Evolutionary conservation across 35 echinoderm and acorn worm species (phyloP).

Genomic region (Diadema setosum): DNA sequence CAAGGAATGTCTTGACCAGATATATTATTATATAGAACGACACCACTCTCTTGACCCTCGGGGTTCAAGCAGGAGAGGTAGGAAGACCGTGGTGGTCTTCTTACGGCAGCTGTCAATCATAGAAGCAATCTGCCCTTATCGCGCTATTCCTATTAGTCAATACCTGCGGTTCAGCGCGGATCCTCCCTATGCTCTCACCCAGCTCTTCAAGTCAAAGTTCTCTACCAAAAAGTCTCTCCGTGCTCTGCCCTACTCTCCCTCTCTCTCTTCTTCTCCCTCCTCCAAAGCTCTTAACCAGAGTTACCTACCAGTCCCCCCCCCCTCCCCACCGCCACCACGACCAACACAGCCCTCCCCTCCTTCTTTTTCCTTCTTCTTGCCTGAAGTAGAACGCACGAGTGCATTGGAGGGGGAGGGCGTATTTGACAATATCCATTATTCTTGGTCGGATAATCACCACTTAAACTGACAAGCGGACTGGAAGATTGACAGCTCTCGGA

Average conservation of each 20-base stretch:
- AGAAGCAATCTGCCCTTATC: not conserved
- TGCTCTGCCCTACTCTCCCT: not conserved
- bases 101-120: not conserved
- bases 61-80: not conserved
- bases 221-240: too few species aligned
- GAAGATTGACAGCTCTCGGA: conserved; percentile 39
- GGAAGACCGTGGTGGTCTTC: not conserved
- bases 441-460: conserved; percentile 22
- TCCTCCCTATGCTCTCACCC: too few species aligned
- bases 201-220: too few species aligned
- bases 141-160: not conserved
- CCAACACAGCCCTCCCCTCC: not conserved
- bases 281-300: not conserved
- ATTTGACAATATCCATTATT: conserved; percentile 29
- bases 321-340: not conserved
- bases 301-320: not conserved
- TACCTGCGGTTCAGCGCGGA: too few species aligned
- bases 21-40: not conserved
- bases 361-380: not conserved
- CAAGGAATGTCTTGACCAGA: conserved; percentile 3
- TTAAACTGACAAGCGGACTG: conserved; percentile 13
- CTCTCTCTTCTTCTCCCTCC: not conserved
- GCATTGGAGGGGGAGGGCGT: not conserved
- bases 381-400: not conserved
- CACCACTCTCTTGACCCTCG: not conserved